phyloP scores from a whole-genome alignment of 2,888 invertebrate species.

The Hypsopygia costalis region DNA sequence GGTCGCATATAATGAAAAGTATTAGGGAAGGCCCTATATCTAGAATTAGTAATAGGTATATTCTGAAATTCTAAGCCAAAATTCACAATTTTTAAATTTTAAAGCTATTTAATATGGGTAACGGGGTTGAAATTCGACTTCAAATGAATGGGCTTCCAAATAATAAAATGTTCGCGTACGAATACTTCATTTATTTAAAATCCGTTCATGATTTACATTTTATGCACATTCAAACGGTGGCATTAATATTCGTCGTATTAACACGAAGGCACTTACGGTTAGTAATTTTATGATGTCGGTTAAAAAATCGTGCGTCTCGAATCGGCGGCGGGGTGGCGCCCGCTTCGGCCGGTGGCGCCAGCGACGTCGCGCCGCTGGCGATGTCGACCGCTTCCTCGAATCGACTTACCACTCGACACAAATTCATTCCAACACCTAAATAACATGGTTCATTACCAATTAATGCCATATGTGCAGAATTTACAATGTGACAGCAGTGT shows the following conservation, averaged over 20 bases:
- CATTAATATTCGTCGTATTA: slow-evolving; percentile 17
- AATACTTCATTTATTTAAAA: neutral
- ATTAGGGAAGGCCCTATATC: no score
- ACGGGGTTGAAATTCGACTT: neutral
- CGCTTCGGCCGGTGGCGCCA: slow-evolving; percentile 52
- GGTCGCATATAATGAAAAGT: no score
- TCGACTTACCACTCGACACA: slow-evolving; percentile 33
- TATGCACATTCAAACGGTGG: neutral
- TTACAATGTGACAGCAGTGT: slow-evolving; percentile 23
- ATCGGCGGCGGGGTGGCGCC: slow-evolving; percentile 53
- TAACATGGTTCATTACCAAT: slow-evolving; percentile 25
- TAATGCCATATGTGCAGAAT: slow-evolving; percentile 19
- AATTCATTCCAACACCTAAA: slow-evolving; percentile 40
- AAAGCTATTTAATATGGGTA: neutral
- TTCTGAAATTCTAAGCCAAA: no score
- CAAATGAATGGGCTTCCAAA: neutral
- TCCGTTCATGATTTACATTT: neutral
- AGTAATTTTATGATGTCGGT: slow-evolving; percentile 49
- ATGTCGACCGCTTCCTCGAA: slow-evolving; percentile 64
- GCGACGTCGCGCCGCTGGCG: slow-evolving; percentile 39
- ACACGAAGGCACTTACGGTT: slow-evolving; percentile 33
- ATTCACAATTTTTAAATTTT: no score
- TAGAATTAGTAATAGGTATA: no score
- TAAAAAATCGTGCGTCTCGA: slow-evolving; percentile 50
- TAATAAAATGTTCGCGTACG: neutral